Evolutionary conservation across 2,113 vertebrate species (phyloP).

Genomic region (Cyprinodon tularosa): DNA sequence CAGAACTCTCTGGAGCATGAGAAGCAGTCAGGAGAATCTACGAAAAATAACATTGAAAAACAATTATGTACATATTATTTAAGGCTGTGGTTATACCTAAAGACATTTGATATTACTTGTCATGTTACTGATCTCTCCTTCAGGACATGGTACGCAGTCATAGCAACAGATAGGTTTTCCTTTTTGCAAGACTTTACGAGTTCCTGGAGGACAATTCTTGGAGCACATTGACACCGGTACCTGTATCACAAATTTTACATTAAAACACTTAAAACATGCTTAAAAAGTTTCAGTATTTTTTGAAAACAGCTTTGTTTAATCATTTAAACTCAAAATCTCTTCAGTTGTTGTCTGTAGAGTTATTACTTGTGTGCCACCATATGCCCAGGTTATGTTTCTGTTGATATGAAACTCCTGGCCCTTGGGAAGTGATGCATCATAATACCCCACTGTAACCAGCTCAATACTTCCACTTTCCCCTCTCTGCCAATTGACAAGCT

Average conservation of each 20-base stretch:
- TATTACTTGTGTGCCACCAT: background rate
- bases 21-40: background rate
- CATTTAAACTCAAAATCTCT: background rate
- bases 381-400: background rate
- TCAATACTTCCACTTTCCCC: background rate
- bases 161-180: background rate
- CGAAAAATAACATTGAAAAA: too few relatives aligned
- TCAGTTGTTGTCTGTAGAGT: background rate
- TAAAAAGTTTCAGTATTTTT: background rate
- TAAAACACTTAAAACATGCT: background rate
- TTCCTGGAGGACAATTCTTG: background rate
- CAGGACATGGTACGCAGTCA: background rate
- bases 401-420: conserved; percentile 6
- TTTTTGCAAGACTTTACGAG: background rate
- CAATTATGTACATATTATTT: background rate
- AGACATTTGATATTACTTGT: background rate
- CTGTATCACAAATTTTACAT: background rate
- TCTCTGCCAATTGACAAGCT: background rate
- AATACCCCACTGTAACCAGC: background rate
- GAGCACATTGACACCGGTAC: background rate
- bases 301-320: background rate
- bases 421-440: background rate
- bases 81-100: background rate
- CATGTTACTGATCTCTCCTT: background rate
- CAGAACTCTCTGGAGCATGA: background rate